Base-by-base conservation (phyloP, 2,888 invertebrate species). In the Xanthorhoe spadicearia region DNA sequence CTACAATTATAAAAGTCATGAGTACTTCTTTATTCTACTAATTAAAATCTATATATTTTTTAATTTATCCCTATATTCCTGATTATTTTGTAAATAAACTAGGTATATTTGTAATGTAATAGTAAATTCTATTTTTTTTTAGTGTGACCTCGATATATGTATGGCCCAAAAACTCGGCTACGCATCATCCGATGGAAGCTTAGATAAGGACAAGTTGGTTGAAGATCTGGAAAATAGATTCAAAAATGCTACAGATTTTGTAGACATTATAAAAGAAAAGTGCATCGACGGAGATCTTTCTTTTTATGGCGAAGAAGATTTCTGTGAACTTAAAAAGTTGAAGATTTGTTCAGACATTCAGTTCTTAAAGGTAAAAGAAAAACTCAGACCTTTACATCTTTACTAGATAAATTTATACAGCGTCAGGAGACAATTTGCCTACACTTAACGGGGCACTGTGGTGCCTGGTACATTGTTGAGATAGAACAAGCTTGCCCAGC, bases 91-190 rank as follows among this genome's bases (percentile, higher is more conserved):
- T 28, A 28, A 28, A 28, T 28, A 28, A 2, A 28, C 2, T 28
- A 28, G 3, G 28, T 28, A 28, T 28, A 5, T 28, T 28, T 28
- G 28, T 28, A 28, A n/a, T n/a, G n/a, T n/a, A 28, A 28, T 5
- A 28, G 2, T 2, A 28, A 4, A 28, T 32, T 32, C 32, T 32
- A 7, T 9, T 17, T 52, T n/a, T 32, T 75, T 82, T 48, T 64
- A 84, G 84, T 83, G 84, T 53, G 78, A 79, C 0, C 43, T 64
- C 19, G 77, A 78, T 0, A 68, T 75, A 38, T 85, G 84, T 49
- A 0, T 77, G 8, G 82, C 77, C 0, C 72, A 71, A 17, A 82
- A 82, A 52, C 50, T 5, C 17, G 83, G 83, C 2, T 62, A 68
- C 7, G 74, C 72, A 0, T 61, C 71, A 1, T 61, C 73, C 2